Base-by-base conservation (phyloP, 2,797 vertebrate species). In the Myotis daubentonii region DNA sequence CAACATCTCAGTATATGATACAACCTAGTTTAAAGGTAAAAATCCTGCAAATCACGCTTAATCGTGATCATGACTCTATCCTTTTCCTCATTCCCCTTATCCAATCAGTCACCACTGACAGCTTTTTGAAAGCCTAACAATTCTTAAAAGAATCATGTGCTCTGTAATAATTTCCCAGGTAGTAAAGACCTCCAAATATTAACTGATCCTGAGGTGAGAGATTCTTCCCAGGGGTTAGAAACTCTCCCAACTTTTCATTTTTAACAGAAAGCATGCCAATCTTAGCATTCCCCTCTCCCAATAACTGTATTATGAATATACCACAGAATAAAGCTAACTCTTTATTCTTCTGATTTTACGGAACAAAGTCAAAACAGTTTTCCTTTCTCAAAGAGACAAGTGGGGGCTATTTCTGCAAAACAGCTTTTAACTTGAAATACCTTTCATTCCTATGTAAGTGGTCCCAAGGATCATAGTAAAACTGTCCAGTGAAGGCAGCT, bases 321-420 rank as follows among this genome's bases (percentile, higher is more conserved):
- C 22, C 36, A 83, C 13, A 92, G 44, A 88, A 75, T 41, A 36
- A 19, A 95, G 28, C 17, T 60, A 93, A 70, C 8, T 92, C 44
- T 53, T 89, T 65, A 70, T 62, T 95, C 66, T 89, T 85, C 33
- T 79, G 20, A 89, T 78, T 94, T 97, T 84, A 92, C 33, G 41
- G n/a, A 93, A 94, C 33, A 8, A 76, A 6, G 44, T 75, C 57
- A 90, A 93, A 92, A 80, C 49, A 28, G 33, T 74, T 91, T 92
- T 94, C 74, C 41, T 91, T 91, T 80, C 79, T n/a, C 38, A 68
- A 91, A 93, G 51, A 81, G 88, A 89, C 25, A 89, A 71, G 22
- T 4, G 3, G 36, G 23, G 49, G 17, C 49, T 83, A 23, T 51
- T 87, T 81, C 53, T 86, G 23, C 62, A 94, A 75, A 95, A 80